Evolutionary conservation across 1,140 invertebrate species (phyloP), one percentile per base, ranked within the genome.

Genomic region (Zelostemma sp.): DNA sequence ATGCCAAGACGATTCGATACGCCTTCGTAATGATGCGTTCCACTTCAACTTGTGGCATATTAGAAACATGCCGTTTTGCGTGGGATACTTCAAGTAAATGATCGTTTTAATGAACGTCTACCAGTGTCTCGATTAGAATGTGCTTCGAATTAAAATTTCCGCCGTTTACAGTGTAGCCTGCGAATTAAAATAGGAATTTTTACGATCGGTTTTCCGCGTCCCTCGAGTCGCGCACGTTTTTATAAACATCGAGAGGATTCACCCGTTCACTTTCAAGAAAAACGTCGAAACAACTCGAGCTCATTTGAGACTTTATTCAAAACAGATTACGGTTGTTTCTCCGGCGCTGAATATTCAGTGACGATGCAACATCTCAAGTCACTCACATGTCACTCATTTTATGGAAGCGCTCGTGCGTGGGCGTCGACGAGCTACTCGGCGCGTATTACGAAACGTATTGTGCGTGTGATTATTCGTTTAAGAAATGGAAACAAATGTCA

Each of bases 341-440:
- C 51, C 41, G 40, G n/a, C 57, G 46, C 51, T 68, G 64, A 68
- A 65, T 72, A 68, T 68, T 72, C 57, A 65, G 40, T 41, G 56
- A 65, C 63, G 59, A 68, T 58, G 69, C 57, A 61, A 68, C 68
- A 45, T 66, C 41, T 64, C 63, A 55, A 60, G 63, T 60, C 64
- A 61, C 47, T 54, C 53, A 21, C 5, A 18, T 68, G 64, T 72
- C 64, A 68, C 59, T 60, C 45, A 51, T 59, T 71, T 62, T 55
- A 60, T 67, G 59, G 51, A 72, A 72, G 56, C 46, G 43, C 59
- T 63, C 14, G 18, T 38, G 56, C 53, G 69, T 75, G 57, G 63
- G 67, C 67, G 66, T 66, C 68, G 65, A 58, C 61, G 53, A 66
- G 63, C 63, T 69, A 72, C 62, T 67, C 68, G 55, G 62, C 64